phyloP scores from a whole-genome alignment of 2,113 vertebrate genomes.

The Martes martes region DNA sequence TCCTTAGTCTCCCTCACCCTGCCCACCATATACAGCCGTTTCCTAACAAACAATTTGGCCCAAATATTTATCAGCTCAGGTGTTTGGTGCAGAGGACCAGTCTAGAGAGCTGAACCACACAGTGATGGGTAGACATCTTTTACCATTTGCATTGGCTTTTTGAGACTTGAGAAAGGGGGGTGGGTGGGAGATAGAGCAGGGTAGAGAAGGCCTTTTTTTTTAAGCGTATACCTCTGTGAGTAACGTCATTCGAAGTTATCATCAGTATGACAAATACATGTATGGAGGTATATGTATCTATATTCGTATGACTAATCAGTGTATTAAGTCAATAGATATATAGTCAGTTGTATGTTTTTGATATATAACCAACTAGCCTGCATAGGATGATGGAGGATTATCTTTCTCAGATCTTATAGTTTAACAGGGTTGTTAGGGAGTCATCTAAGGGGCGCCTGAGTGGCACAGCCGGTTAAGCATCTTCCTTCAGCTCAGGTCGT shows the following conservation, averaged over 20 bases:
- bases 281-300: neutral
- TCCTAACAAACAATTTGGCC: neutral
- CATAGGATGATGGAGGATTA: neutral
- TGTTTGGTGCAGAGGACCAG: neutral
- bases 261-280: neutral
- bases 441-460: neutral
- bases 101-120: neutral
- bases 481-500: neutral
- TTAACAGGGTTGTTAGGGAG: neutral
- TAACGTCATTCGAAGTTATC: neutral
- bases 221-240: neutral
- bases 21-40: neutral
- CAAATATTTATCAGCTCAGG: neutral
- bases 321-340: neutral
- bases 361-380: neutral
- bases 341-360: neutral
- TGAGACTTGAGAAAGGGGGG: neutral
- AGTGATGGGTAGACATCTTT: neutral
- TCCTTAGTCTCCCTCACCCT: fast-evolving
- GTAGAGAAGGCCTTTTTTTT: neutral
- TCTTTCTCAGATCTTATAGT: neutral
- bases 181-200: fast-evolving
- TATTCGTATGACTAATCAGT: neutral
- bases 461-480: neutral
- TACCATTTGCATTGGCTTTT: neutral